These are phyloP conservation scores for Cyprinodon brontotheroides DNA, from an alignment of 2,113 vertebrate species.

Conservation along the genomic window DNA sequence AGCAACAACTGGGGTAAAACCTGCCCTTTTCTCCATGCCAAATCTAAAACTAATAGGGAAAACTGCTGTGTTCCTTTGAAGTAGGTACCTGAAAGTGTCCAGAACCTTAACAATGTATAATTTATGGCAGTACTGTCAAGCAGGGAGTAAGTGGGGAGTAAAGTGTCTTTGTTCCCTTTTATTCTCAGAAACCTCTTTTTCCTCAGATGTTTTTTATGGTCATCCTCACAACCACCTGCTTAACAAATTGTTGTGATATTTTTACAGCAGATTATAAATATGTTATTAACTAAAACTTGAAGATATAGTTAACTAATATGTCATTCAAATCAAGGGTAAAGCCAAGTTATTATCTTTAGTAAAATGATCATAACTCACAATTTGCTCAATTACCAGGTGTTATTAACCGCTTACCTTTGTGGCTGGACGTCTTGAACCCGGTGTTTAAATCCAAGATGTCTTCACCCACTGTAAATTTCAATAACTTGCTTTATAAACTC, in stretches of 20 bases:
- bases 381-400: too few relatives aligned
- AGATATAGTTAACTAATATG: too few relatives aligned
- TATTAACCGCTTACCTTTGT: too few relatives aligned
- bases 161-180: constrained; percentile 42
- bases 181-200: constrained; percentile 15
- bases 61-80: constrained; percentile 75
- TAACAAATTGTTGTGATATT: constrained; percentile 76
- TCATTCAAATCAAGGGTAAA: too few relatives aligned
- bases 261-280: neutral
- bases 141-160: constrained; percentile 63
- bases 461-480: too few relatives aligned
- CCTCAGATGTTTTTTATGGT: constrained; percentile 27
- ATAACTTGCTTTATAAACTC: too few relatives aligned
- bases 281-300: too few relatives aligned
- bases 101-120: constrained; percentile 77
- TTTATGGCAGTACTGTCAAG: constrained; percentile 77
- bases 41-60: constrained; percentile 78
- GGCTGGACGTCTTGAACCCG: too few relatives aligned
- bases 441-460: too few relatives aligned
- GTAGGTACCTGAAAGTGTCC: constrained; percentile 78
- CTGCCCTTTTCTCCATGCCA: constrained; percentile 62
- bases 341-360: too few relatives aligned
- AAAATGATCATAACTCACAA: too few relatives aligned
- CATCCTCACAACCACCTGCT: constrained; percentile 74
- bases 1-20: constrained; percentile 63